A percentile compares a stretch with the other conserved stretches of the same genome.
phyloP scores from a whole-genome alignment of 2,888 invertebrate species.

The Drosophila tripunctata region DNA sequence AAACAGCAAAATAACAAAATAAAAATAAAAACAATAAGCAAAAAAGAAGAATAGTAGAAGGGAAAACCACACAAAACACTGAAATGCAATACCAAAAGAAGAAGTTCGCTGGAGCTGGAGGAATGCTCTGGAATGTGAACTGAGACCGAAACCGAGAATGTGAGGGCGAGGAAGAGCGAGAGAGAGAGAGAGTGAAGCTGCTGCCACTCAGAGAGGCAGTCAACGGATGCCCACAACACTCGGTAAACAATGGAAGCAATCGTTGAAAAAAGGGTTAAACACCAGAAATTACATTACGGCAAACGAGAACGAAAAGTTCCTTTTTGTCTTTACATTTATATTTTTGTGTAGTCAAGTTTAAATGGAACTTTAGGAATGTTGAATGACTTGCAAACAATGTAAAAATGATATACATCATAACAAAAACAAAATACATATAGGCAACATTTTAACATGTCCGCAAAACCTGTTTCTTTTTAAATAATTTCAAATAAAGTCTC shows the following conservation, averaged over 20 bases:
- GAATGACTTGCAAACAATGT: conserved; percentile 20
- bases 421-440: not conserved
- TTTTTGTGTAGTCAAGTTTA: conserved; percentile 7
- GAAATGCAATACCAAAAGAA: conserved; percentile 51
- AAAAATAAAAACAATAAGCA: not conserved
- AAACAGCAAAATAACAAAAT: conserved; percentile 19
- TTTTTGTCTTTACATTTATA: conserved; percentile 27
- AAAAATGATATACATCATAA: conserved; percentile 11
- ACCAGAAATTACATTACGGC: conserved; percentile 44
- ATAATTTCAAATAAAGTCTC: not conserved
- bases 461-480: not conserved
- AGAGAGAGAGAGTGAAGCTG: conserved; percentile 18
- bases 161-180: not conserved
- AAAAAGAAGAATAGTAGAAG: not conserved
- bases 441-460: not conserved
- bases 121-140: conserved; percentile 10
- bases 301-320: conserved; percentile 22
- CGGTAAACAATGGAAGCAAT: conserved; percentile 66
- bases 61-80: conserved; percentile 30
- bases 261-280: conserved; percentile 56
- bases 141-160: not conserved
- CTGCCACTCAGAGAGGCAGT: conserved; percentile 30
- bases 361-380: conserved; percentile 8
- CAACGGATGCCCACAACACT: conserved; percentile 33
- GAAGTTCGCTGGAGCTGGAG: not conserved